phyloP scores from a whole-genome alignment of 1,140 invertebrate species.

The Sitobion miscanthi region DNA sequence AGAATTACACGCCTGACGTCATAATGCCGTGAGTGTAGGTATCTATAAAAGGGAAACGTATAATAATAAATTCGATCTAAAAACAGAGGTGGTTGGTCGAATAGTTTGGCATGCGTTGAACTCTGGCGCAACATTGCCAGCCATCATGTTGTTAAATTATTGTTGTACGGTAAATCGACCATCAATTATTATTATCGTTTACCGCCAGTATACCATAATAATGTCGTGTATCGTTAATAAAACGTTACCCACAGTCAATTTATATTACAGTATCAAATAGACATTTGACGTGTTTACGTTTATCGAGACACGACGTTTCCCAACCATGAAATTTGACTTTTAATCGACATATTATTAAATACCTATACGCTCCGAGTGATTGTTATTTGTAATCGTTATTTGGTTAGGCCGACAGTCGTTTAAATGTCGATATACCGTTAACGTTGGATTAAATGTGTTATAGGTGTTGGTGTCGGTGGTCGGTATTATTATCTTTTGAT shows the following conservation, averaged over 20 bases:
- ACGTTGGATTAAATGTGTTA: neutral
- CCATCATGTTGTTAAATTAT: neutral
- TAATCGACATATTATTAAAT: neutral
- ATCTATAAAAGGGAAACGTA: no score
- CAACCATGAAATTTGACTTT: neutral
- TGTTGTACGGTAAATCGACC: neutral
- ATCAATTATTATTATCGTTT: neutral
- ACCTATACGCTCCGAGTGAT: neutral
- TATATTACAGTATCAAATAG: neutral
- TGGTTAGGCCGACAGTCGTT: neutral
- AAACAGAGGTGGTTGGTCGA: neutral
- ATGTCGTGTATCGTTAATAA: neutral
- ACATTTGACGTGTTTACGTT: neutral
- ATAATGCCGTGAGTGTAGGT: no score
- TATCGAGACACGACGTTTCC: neutral
- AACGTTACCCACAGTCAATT: neutral
- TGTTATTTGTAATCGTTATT: neutral
- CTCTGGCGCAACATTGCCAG: neutral
- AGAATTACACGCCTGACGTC: neutral
- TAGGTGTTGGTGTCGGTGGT: neutral
- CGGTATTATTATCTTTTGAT: neutral
- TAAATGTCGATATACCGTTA: neutral
- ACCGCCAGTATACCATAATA: neutral
- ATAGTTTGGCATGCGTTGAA: neutral
- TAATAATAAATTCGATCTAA: neutral